Base-by-base conservation (phyloP, 2,113 vertebrate genomes). In the Colinus virginianus region DNA sequence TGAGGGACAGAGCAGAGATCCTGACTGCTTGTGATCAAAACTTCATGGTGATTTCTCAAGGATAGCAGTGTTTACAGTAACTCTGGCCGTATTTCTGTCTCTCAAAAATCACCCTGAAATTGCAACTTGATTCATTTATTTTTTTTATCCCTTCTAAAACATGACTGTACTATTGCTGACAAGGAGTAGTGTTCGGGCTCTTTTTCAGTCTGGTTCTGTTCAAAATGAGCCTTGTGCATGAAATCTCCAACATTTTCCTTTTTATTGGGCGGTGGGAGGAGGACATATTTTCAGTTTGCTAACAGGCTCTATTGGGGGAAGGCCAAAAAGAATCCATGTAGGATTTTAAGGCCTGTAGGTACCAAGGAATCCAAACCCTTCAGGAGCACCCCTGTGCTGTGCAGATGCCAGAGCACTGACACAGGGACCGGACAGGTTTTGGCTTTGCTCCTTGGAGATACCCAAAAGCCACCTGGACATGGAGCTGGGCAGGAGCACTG, bases 61-160 rank as follows among this genome's bases (percentile, higher is more conserved):
- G 68, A 77, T 5, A 42, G 32, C 13, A 32, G 2, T n/a, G 23
- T 28, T 83, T 59, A 48, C 64, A 83, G 6, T 38, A 63, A 26
- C 43, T 51, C 25, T 0, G 4, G 49, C 53, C 15, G 0, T 64
- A 75, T 78, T 87, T 84, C 84, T 92, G n/a, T 67, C 49, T 79
- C 62, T 18, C 48, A 53, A 8, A 94, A 88, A 62, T 76, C 84
- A 48, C 49, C 77, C 74, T 84, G 74, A 90, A 81, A 78, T 84
- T 84, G 62, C 62, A 81, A 22, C 51, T 88, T 67, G 78, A 72
- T 95, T 62, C 53, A 46, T 96, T 80, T 78, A 5, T 72, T 76
- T 77, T 77, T 36, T 86, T 93, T 46, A 66, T 69, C 45, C 78
- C n/a, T 62, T 61, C 71, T 32, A 43, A 86, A 48, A 8, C 9